phyloP scores from a whole-genome alignment of 1,140 invertebrate species.

The Penaeus chinensis region DNA sequence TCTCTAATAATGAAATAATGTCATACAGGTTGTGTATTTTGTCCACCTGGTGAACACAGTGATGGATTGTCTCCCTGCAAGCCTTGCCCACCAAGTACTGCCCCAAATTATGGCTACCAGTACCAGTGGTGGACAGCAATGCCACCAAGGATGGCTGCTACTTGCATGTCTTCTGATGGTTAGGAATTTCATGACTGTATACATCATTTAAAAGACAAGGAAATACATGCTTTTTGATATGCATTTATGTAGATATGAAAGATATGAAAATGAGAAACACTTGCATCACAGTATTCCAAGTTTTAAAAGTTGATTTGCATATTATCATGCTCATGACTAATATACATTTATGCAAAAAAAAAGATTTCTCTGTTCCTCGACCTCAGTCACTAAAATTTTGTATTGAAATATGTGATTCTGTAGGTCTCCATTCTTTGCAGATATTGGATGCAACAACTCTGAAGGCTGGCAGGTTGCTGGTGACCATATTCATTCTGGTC shows the following conservation, averaged over 20 bases:
- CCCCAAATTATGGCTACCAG: conserved; percentile 71
- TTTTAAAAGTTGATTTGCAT: too few relatives aligned
- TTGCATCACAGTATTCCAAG: too few relatives aligned
- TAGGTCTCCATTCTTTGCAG: conserved; percentile 50
- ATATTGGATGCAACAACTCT: conserved; percentile 66
- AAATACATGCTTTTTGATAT: too few relatives aligned
- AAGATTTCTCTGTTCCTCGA: too few relatives aligned
- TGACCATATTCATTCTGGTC: conserved; percentile 69
- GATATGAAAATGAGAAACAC: too few relatives aligned
- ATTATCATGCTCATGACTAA: too few relatives aligned
- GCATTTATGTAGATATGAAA: too few relatives aligned
- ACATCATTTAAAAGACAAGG: too few relatives aligned
- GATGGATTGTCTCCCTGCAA: conserved; percentile 68
- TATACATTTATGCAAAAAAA: too few relatives aligned
- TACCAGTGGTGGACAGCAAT: conserved; percentile 72
- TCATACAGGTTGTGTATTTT: conserved; percentile 65
- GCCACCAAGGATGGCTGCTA: conserved; percentile 70
- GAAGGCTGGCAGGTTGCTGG: conserved; percentile 69
- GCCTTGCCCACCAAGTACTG: conserved; percentile 71
- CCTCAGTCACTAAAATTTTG: too few relatives aligned
- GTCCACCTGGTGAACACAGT: conserved; percentile 64
- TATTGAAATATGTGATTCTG: neutral
- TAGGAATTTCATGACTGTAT: neutral
- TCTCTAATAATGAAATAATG: neutral
- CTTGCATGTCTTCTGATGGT: conserved; percentile 70